These are phyloP conservation scores for Pseudomyrmex cubaensis DNA, from an alignment of 1,140 invertebrate species.

Conservation along the genomic window DNA sequence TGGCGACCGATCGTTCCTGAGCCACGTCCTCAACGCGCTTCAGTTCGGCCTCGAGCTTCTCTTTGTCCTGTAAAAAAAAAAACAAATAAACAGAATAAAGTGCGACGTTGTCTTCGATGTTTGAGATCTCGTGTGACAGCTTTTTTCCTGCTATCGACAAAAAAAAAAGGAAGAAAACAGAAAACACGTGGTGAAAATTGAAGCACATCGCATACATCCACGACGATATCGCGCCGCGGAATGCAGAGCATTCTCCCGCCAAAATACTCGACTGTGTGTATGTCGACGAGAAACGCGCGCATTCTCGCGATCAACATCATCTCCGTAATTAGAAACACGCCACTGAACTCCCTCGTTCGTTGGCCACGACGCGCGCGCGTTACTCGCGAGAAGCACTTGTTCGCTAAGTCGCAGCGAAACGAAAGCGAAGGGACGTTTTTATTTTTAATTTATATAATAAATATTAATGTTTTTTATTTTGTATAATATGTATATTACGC, in stretches of 20 bases:
- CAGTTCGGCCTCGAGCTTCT: slow-evolving; percentile 81
- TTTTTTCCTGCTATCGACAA: not conserved
- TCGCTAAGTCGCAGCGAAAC: no score
- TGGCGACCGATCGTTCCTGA: slow-evolving; percentile 77
- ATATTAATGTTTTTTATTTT: no score
- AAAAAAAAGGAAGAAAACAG: no score
- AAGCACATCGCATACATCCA: no score
- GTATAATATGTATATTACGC: no score
- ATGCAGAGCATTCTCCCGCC: slow-evolving; percentile 12
- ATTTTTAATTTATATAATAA: no score
- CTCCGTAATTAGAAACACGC: slow-evolving; percentile 70
- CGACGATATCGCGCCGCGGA: not conserved
- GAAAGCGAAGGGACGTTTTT: no score
- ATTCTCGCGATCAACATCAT: slow-evolving; percentile 65
- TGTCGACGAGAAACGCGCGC: slow-evolving; percentile 26
- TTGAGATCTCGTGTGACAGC: no score
- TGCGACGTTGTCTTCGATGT: no score
- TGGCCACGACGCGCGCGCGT: no score
- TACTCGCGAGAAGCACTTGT: no score
- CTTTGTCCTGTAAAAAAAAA: slow-evolving; percentile 83
- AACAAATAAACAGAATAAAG: not conserved
- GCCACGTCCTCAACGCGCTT: slow-evolving; percentile 78
- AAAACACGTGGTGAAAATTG: no score
- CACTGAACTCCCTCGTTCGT: slow-evolving; percentile 68
- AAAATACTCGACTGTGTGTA: slow-evolving; percentile 15